Evolutionary conservation across 2,888 invertebrate genomes (phyloP).

Genomic region (Pecten maximus): DNA sequence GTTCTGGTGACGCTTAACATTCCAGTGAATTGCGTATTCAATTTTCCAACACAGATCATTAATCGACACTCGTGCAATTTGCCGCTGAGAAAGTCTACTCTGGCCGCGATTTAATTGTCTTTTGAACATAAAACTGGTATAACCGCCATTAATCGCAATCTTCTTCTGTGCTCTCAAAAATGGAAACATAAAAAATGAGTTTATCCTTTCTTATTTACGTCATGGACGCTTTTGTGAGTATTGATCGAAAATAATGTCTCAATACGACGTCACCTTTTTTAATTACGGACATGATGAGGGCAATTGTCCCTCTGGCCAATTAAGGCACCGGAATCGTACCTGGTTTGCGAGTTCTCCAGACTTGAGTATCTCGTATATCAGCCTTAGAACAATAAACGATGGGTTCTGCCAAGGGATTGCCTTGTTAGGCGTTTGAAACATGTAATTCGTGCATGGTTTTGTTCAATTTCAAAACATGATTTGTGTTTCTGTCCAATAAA

Average conservation of each 20-base stretch:
- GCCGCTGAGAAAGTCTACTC: neutral
- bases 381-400: neutral
- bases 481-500: neutral
- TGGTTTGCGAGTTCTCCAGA: neutral
- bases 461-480: neutral
- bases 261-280: neutral
- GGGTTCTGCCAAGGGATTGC: neutral
- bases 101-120: neutral
- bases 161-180: conserved; percentile 3
- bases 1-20: neutral
- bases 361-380: neutral
- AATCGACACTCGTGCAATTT: neutral
- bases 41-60: neutral
- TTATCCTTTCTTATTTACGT: conserved; percentile 20
- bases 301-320: neutral
- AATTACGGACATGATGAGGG: neutral
- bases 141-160: neutral
- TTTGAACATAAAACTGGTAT: neutral
- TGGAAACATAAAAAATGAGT: neutral
- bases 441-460: conserved; percentile 1
- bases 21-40: neutral
- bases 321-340: neutral
- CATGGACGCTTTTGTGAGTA: neutral
- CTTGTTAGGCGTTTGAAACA: neutral
- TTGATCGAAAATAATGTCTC: neutral